phyloP scores from a whole-genome alignment of 1,140 invertebrate genomes.

The Eulimnadia texana region DNA sequence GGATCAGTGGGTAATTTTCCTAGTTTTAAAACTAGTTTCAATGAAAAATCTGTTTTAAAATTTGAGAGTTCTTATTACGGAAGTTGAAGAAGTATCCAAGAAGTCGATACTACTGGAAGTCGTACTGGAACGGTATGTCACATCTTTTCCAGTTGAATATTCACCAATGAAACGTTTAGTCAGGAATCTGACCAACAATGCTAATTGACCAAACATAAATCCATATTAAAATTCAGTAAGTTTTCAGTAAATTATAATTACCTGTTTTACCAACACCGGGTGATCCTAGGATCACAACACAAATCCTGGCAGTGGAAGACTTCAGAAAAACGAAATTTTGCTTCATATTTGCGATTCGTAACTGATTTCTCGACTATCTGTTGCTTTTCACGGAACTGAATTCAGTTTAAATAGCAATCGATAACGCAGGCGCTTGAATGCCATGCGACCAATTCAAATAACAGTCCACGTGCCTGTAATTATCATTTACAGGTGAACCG shows the following conservation, averaged over 20 bases:
- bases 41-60: neutral
- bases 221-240: neutral
- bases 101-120: neutral
- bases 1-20: neutral
- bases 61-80: neutral
- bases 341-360: no score
- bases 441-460: no score
- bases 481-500: no score
- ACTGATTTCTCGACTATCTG: no score
- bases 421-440: no score
- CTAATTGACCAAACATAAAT: neutral
- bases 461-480: no score
- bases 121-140: neutral
- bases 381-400: no score
- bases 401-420: no score
- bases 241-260: neutral
- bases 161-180: neutral
- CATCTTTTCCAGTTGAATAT: neutral
- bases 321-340: neutral
- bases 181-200: neutral
- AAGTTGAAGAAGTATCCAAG: neutral
- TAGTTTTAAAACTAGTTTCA: neutral
- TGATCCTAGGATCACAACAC: neutral
- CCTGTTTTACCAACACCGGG: neutral
- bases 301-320: neutral